These are phyloP conservation scores for Peromyscus melanophrys DNA, from an alignment of 2,797 vertebrate genomes.

Conservation along the genomic window DNA sequence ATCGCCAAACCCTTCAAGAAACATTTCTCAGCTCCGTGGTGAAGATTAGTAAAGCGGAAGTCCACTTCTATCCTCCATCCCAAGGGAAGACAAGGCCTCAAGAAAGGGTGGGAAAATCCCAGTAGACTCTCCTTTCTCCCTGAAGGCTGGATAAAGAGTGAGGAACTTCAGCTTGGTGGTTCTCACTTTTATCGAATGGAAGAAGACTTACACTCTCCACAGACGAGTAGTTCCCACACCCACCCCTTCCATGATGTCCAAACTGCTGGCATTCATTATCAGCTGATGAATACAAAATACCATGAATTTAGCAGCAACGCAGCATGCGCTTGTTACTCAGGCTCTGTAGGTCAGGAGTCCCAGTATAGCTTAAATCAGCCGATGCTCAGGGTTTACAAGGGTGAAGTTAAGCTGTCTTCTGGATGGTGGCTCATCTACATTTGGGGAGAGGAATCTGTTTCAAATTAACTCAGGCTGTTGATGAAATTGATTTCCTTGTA, in stretches of 20 bases:
- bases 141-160: not conserved
- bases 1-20: not conserved
- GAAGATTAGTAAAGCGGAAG: conserved; percentile 50
- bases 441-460: not conserved
- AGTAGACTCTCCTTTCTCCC: conserved; percentile 10
- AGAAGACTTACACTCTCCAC: not conserved
- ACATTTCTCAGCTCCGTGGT: not conserved
- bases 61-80: not conserved
- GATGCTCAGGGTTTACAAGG: not conserved
- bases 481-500: not conserved
- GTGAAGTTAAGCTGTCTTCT: not conserved
- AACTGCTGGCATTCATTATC: not conserved
- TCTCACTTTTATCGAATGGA: conserved; percentile 21
- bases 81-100: not conserved
- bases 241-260: not conserved
- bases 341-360: not conserved
- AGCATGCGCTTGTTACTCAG: not conserved
- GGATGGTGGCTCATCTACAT: not conserved
- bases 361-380: not conserved
- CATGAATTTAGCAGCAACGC: not conserved
- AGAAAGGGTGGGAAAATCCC: not conserved
- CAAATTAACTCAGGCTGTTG: not conserved
- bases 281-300: not conserved
- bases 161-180: not conserved
- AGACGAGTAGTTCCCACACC: not conserved